Evolutionary conservation across 2,113 vertebrate genomes (phyloP), one percentile per base, ranked within the genome.

Genomic region (Axis porcinus): DNA sequence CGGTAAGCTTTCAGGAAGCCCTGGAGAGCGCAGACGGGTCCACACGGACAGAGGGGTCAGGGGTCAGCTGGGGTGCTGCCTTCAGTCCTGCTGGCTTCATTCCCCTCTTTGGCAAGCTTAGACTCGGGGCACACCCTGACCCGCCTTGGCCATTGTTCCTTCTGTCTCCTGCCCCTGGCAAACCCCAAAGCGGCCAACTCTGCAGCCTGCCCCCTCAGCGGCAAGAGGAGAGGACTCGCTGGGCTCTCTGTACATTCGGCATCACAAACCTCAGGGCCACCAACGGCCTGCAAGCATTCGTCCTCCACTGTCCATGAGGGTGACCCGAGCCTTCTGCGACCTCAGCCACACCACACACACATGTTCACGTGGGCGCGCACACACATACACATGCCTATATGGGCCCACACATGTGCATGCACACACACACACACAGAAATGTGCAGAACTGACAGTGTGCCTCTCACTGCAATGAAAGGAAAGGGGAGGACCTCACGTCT

Each of bases 371-470:
- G 36, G 57, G 40, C 2, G 7, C 5, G 4, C 25, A 16, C 60
- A 43, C 30, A 40, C 15, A 45, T 2, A 10, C 7, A 64, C 17
- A 7, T 70, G 67, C 67, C 19, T 70, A 23, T 2, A 23, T 40
- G n/a, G n/a, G 67, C 0, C 12, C 54, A 7, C 12, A 89, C 12
- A 33, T 2, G 1, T 3, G 11, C 16, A 2, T 6, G 1, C 17
- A 2, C 28, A 3, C 40, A 55, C 15, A 85, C 5, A 64, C 33
- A 79, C 58, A 17, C 25, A 57, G 60, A 43, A 58, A 33, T 64
- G 3, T 5, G 6, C 86, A 6, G 10, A 36, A 17, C 92, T 86
- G 8, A 67, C 3, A 10, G 27, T 1, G 2, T 12, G 4, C 88
- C 40, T 83, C 92, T 82, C 4, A 16, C 25, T 7, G 12, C 47